These are phyloP conservation scores for Lepus europaeus DNA, from an alignment of 2,113 vertebrate species.

Conservation along the genomic window DNA sequence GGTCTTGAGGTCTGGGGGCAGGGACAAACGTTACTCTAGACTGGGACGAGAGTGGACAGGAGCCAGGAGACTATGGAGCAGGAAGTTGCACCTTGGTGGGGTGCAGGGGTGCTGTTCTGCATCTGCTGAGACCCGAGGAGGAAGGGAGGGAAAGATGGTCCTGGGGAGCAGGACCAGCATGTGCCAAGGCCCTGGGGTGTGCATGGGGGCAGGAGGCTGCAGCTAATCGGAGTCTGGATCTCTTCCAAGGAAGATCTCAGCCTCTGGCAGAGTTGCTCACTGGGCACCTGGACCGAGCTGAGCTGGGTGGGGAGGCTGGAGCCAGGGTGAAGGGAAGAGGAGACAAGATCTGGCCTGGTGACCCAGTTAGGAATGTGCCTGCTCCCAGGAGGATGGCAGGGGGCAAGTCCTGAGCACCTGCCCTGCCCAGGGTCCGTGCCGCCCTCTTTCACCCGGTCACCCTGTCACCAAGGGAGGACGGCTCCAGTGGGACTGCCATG, in stretches of 20 bases:
- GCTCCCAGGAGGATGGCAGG: not conserved
- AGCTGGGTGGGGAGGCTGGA: not conserved
- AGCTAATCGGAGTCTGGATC: not conserved
- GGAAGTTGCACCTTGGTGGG: not conserved
- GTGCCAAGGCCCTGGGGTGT: conserved; percentile 45
- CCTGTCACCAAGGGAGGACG: not conserved
- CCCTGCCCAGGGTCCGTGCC: not conserved
- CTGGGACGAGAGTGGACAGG: not conserved
- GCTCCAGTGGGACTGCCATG: too few relatives aligned
- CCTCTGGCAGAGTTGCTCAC: not conserved
- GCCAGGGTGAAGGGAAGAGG: not conserved
- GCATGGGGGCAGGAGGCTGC: not conserved
- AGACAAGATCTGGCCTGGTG: not conserved
- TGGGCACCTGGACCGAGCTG: not conserved
- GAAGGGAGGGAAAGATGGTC: not conserved
- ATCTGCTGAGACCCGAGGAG: not conserved
- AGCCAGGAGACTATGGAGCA: not conserved
- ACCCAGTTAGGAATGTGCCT: not conserved
- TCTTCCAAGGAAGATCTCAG: not conserved
- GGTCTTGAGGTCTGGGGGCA: not conserved
- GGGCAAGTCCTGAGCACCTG: not conserved
- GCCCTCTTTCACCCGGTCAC: not conserved
- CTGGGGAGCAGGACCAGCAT: not conserved
- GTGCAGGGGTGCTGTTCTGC: not conserved
- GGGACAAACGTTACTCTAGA: not conserved